phyloP scores from a whole-genome alignment of 2,113 vertebrate species.

The Eulemur macaco region DNA sequence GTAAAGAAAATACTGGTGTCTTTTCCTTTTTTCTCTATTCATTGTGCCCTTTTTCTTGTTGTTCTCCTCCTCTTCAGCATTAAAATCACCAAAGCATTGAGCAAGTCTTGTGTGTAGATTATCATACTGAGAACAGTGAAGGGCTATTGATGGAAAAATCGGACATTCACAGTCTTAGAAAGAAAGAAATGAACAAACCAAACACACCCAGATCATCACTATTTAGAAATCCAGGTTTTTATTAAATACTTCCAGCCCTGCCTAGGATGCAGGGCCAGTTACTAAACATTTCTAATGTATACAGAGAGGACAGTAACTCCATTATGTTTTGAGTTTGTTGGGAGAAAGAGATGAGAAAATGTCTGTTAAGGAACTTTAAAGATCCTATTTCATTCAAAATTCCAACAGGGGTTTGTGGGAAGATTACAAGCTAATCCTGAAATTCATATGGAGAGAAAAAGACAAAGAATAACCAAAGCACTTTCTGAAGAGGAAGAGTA shows the following conservation, averaged over 20 bases:
- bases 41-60: background rate
- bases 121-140: background rate
- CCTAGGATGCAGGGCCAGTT: background rate
- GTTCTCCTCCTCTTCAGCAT: background rate
- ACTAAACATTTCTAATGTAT: background rate
- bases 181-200: background rate
- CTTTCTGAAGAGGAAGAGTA: background rate
- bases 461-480: background rate
- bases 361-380: background rate
- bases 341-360: background rate
- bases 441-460: slow-evolving; percentile 19
- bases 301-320: background rate
- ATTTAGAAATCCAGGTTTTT: background rate
- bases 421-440: background rate
- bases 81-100: background rate
- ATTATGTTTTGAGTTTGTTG: background rate
- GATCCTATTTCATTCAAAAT: slow-evolving; percentile 33
- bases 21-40: background rate
- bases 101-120: background rate
- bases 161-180: background rate
- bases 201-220: background rate
- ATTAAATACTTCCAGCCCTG: background rate
- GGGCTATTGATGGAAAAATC: background rate
- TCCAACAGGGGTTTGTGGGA: background rate
- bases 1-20: background rate